Evolutionary conservation across 2,888 invertebrate genomes (phyloP).

Genomic region (Penaeus monodon): DNA sequence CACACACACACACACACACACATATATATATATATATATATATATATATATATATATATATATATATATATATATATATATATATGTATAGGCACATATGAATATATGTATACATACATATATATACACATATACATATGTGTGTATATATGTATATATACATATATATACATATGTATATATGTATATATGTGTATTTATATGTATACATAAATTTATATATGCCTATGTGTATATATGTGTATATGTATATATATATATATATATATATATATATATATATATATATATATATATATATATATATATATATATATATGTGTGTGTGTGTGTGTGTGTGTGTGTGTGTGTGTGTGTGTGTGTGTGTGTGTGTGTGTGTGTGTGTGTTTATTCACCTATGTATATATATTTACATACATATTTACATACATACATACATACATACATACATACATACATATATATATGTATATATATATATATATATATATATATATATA

Average conservation of each 20-base stretch:
- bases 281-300: conserved; percentile 21
- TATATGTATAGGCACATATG: conserved; percentile 16
- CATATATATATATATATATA: conserved; percentile 21
- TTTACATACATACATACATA: not conserved
- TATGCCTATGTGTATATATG: not conserved
- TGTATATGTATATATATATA: conserved; percentile 15
- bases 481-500: too few species aligned
- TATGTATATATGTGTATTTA: not conserved
- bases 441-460: too few species aligned
- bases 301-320: conserved; percentile 4
- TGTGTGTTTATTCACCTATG: not conserved
- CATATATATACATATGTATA: conserved; percentile 12
- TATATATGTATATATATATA: too few species aligned
- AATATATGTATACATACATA: conserved; percentile 7
- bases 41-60: conserved; percentile 21
- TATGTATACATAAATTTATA: not conserved
- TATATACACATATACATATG: conserved; percentile 18
- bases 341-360: not conserved
- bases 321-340: not conserved
- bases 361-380: not conserved
- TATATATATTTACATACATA: not conserved
- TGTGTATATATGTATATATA: conserved; percentile 15
- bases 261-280: conserved; percentile 14
- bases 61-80: conserved; percentile 21
- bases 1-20: conserved; percentile 13